A percentile compares a stretch with the other conserved stretches of the same genome.
Evolutionary conservation across 2,888 invertebrate genomes (phyloP).

Genomic region (Stictocephala bisonia): DNA sequence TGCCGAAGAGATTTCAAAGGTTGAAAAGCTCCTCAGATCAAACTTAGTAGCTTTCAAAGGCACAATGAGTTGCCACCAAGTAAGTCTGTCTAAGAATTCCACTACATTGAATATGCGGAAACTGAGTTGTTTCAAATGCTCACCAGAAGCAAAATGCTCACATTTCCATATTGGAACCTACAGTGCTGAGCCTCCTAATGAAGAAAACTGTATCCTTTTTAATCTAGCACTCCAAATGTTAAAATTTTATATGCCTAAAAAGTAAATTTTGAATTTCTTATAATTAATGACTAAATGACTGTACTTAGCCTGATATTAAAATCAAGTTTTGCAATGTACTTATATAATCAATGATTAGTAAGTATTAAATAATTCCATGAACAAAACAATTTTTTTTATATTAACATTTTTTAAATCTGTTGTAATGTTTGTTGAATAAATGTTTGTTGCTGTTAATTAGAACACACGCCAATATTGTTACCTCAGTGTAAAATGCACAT

Average conservation of each 20-base stretch:
- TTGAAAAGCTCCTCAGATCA: conserved; percentile 26
- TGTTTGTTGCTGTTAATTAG: conserved; percentile 23
- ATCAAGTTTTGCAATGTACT: background rate
- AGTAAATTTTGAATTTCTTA: conserved; percentile 12
- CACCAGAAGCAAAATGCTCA: conserved; percentile 17
- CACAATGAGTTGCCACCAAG: conserved; percentile 28
- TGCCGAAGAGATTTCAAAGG: conserved; percentile 1
- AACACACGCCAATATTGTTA: conserved; percentile 12
- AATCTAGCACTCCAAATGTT: background rate
- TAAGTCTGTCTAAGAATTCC: conserved; percentile 16
- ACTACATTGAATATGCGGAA: conserved; percentile 22
- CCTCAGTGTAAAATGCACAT: background rate
- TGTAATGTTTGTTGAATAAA: background rate
- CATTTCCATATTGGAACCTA: conserved; percentile 31
- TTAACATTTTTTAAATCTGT: background rate
- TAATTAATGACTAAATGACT: background rate
- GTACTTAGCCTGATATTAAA: background rate
- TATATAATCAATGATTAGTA: conserved; percentile 12
- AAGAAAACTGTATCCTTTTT: conserved; percentile 30
- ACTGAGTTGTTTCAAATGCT: conserved; percentile 16
- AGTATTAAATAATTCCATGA: conserved; percentile 15
- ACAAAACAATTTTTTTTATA: background rate
- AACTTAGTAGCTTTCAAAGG: conserved; percentile 20
- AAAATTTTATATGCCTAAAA: background rate
- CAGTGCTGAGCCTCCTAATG: background rate